Percentiles rank a stretch among this genome's conserved stretches.
phyloP scores from a whole-genome alignment of 30 jellyfish, hydroid and myxozoan genomes.

The Sanderia malayensis region DNA sequence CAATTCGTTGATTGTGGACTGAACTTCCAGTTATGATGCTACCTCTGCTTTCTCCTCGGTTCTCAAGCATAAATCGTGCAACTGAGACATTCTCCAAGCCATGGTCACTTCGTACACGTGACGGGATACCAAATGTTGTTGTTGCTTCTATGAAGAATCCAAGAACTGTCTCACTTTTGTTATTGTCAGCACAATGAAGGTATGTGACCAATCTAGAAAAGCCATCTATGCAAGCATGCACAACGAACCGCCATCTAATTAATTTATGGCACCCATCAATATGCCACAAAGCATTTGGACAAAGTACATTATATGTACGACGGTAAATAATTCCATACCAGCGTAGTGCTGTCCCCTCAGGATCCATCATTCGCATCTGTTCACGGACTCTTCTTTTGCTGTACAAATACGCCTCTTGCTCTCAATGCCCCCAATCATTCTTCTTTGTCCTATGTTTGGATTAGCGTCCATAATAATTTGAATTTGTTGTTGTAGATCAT shows the following conservation, averaged over 20 bases:
- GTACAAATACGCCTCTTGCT: too few species aligned
- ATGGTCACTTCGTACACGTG: slow-evolving; percentile 28
- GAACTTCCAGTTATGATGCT: slow-evolving; percentile 26
- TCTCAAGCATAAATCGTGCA: slow-evolving; percentile 20
- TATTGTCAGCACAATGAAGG: slow-evolving; percentile 24
- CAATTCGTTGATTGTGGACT: slow-evolving; percentile 27
- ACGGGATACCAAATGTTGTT: slow-evolving; percentile 25
- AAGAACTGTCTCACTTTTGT: slow-evolving; percentile 23
- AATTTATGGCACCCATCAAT: too few species aligned
- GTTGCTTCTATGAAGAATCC: background rate
- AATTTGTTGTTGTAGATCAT: too few species aligned
- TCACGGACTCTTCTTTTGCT: too few species aligned
- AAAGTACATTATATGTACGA: too few species aligned
- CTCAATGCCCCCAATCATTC: too few species aligned
- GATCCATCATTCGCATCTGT: too few species aligned
- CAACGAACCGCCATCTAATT: slow-evolving; percentile 11
- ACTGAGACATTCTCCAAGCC: slow-evolving; percentile 25
- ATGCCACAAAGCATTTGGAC: slow-evolving; percentile 30
- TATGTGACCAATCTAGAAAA: slow-evolving; percentile 8
- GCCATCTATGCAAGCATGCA: slow-evolving; percentile 16
- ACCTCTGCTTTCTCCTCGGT: slow-evolving; percentile 14
- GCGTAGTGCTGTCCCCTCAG: too few species aligned
- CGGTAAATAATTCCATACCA: too few species aligned
- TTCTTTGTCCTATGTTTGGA: too few species aligned
- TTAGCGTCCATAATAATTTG: too few species aligned